Percentiles rank a stretch among this genome's conserved stretches.
phyloP scores from a whole-genome alignment of 2,888 invertebrate species.

The Epiblema foenella region DNA sequence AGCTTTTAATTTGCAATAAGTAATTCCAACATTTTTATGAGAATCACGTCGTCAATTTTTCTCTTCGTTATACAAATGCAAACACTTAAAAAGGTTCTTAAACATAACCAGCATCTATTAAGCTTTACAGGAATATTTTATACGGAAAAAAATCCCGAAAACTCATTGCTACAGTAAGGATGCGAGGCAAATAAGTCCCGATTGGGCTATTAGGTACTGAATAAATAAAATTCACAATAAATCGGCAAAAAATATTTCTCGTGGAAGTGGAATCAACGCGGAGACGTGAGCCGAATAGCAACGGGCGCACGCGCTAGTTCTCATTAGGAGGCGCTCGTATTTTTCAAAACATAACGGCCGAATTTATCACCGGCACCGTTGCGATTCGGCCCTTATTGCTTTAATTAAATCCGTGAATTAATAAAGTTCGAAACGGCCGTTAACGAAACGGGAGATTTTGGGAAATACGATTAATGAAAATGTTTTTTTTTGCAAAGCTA shows the following conservation, averaged over 20 bases:
- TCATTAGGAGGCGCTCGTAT: constrained; percentile 46
- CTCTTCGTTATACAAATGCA: constrained; percentile 22
- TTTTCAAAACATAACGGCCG: constrained; percentile 54
- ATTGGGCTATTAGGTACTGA: constrained; percentile 42
- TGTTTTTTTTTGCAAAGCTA: constrained; percentile 11
- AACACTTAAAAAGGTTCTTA: constrained; percentile 34
- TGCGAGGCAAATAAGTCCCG: constrained; percentile 35
- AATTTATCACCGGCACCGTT: constrained; percentile 54
- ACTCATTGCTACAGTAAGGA: constrained; percentile 28
- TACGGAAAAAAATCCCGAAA: constrained; percentile 26
- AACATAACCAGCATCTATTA: constrained; percentile 16
- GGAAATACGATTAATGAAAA: constrained; percentile 15
- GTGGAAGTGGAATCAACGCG: constrained; percentile 54
- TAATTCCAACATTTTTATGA: constrained; percentile 24
- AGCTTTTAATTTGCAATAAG: constrained; percentile 8
- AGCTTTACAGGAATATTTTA: constrained; percentile 15
- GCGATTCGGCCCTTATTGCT: constrained; percentile 53
- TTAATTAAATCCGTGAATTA: constrained; percentile 47
- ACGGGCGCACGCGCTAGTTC: constrained; percentile 48
- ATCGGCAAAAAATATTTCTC: constrained; percentile 46
- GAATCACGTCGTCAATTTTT: constrained; percentile 35
- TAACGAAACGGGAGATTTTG: constrained; percentile 22
- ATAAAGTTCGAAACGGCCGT: constrained; percentile 37
- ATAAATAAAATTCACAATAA: constrained; percentile 46
- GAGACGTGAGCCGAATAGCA: constrained; percentile 48